Evolutionary conservation across 1,140 invertebrate species (phyloP).

Genomic region (Globodera rostochiensis): DNA sequence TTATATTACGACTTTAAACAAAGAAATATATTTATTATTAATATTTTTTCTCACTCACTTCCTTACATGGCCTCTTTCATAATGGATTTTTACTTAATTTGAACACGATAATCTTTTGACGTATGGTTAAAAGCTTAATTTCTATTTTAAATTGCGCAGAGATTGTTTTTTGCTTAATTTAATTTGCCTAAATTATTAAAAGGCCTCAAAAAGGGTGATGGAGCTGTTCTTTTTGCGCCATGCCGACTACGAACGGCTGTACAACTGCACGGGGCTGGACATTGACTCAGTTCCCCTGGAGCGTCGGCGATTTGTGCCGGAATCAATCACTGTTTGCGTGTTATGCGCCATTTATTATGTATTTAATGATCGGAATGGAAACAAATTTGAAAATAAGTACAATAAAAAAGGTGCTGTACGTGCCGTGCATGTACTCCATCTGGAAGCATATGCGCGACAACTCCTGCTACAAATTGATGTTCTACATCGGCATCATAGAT

Average conservation of each 20-base stretch:
- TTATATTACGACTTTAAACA: too few species aligned
- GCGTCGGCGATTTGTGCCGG: neutral
- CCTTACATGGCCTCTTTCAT: too few species aligned
- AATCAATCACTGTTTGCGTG: too few species aligned
- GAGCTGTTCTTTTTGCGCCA: conserved; percentile 5
- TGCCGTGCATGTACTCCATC: conserved; percentile 1
- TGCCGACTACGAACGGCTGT: conserved; percentile 8
- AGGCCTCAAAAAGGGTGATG: neutral
- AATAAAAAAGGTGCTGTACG: neutral
- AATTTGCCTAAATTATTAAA: too few species aligned
- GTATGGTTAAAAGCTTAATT: too few species aligned
- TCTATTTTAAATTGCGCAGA: too few species aligned
- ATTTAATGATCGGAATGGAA: neutral
- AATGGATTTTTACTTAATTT: too few species aligned
- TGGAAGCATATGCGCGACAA: conserved; percentile 1
- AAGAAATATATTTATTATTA: too few species aligned
- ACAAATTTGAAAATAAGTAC: neutral
- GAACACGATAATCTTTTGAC: too few species aligned
- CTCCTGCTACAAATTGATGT: conserved; percentile 11
- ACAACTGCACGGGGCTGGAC: neutral
- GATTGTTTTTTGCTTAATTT: too few species aligned
- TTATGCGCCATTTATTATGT: too few species aligned
- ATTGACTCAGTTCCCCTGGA: conserved; percentile 8
- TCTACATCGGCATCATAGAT: conserved; percentile 16
- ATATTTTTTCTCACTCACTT: too few species aligned